Conservation (phyloP, 2,113 vertebrate species). For the Oceanites oceanicus region DNA sequence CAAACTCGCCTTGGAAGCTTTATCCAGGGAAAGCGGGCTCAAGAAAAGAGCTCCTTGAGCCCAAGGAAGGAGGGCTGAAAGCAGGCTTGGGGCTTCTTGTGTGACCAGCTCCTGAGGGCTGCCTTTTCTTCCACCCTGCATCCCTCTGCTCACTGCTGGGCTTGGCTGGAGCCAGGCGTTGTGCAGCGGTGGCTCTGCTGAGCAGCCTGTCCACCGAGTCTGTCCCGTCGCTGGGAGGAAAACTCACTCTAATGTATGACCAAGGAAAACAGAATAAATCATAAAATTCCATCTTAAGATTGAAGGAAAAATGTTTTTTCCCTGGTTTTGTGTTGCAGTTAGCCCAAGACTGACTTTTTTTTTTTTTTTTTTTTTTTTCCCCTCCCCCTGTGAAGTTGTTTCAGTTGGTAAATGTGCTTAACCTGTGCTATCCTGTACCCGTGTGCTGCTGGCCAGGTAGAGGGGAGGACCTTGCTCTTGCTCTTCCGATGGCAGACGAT, state of each 20-base stretch:
- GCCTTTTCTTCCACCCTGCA: neutral
- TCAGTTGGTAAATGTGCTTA: neutral
- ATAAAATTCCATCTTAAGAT: neutral
- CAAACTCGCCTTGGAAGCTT: neutral
- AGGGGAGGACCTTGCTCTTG: neutral
- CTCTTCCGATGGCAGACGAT: neutral
- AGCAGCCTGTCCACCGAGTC: neutral
- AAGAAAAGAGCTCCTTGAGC: neutral
- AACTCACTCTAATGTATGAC: neutral
- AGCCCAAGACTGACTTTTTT: too few relatives aligned
- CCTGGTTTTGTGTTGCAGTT: neutral
- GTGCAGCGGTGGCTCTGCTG: neutral
- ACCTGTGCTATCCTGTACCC: neutral
- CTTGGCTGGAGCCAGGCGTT: neutral
- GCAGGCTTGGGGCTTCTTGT: neutral
- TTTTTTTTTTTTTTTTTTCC: too few relatives aligned
- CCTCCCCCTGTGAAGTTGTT: neutral
- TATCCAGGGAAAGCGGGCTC: neutral
- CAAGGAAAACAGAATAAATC: neutral
- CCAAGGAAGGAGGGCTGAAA: neutral
- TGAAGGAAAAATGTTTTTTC: neutral
- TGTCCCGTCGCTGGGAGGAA: neutral
- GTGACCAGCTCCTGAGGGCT: neutral
- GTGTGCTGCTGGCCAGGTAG: neutral
- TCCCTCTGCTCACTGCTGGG: neutral